Evolutionary conservation across 2,888 invertebrate genomes (phyloP).

Genomic region (Baronia brevicornis): DNA sequence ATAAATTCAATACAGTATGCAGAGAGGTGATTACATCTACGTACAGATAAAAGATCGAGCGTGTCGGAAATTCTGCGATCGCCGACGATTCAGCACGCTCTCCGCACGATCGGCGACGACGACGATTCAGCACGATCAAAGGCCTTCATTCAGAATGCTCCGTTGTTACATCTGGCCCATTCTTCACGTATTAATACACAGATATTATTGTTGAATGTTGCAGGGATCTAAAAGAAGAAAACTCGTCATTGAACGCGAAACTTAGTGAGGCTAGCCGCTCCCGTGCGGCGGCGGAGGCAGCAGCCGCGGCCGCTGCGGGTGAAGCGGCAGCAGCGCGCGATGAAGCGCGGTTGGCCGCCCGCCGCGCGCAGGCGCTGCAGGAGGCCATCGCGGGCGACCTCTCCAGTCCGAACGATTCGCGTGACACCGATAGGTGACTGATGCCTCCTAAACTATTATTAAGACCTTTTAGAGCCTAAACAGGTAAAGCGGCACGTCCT

Average conservation of each 20-base stretch:
- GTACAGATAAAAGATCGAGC: no score
- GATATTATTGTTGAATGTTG: neutral
- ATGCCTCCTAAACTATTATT: neutral
- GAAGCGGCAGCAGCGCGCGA: conserved; percentile 82
- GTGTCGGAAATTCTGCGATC: no score
- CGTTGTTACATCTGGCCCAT: no score
- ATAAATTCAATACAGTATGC: no score
- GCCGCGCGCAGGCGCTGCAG: conserved; percentile 93
- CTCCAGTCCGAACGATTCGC: conserved; percentile 79
- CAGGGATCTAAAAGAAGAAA: conserved; percentile 87
- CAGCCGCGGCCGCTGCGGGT: conserved; percentile 80
- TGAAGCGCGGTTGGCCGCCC: conserved; percentile 90
- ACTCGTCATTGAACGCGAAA: conserved; percentile 79
- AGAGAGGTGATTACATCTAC: no score
- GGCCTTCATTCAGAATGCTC: no score
- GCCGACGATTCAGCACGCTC: no score
- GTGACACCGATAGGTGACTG: conserved; percentile 74
- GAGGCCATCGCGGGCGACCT: conserved; percentile 93
- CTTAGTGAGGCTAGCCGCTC: conserved; percentile 85
- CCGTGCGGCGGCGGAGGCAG: conserved; percentile 84
- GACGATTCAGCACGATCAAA: no score
- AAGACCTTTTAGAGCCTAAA: no score
- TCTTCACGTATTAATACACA: no score
- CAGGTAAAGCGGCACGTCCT: no score
- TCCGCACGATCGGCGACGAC: no score